phyloP scores from a whole-genome alignment of 2,113 vertebrate genomes.

The Butorides virescens region DNA sequence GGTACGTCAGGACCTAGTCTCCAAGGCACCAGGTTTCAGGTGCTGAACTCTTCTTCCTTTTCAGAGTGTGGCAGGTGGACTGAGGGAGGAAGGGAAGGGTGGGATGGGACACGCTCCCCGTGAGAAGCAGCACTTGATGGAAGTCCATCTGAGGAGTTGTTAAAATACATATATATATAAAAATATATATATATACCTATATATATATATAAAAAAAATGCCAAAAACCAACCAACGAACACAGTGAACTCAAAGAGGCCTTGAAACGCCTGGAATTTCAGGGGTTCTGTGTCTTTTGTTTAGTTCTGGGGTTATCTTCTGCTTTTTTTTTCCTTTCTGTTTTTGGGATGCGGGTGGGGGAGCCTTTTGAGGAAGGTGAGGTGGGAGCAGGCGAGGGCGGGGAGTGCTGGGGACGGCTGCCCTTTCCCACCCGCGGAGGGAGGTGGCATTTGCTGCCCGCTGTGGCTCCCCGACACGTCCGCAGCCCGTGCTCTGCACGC shows the following conservation, averaged over 20 bases:
- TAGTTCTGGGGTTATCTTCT: conserved; percentile 22
- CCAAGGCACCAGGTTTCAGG: conserved; percentile 12
- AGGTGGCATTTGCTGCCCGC: neutral
- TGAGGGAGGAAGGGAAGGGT: neutral
- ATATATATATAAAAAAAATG: conserved; percentile 51
- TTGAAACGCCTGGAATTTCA: conserved; percentile 60
- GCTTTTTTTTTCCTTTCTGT: neutral
- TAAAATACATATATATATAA: neutral
- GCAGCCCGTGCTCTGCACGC: neutral
- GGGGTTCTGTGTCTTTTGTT: conserved; percentile 49
- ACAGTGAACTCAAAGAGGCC: conserved; percentile 56
- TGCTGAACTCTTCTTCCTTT: conserved; percentile 29
- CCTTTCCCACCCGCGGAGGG: neutral
- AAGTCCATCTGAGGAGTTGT: conserved; percentile 13
- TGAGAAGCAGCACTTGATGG: neutral
- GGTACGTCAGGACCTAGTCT: neutral
- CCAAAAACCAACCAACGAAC: conserved; percentile 49
- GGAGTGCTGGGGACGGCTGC: neutral
- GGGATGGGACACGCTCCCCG: neutral
- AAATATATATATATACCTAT: conserved; percentile 11
- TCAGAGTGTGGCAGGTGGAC: neutral
- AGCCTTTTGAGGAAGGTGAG: neutral
- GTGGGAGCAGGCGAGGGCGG: neutral
- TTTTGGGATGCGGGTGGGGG: neutral
- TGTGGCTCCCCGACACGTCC: neutral